phyloP scores from a whole-genome alignment of 2,113 vertebrate species.

The Seriola aureovittata region DNA sequence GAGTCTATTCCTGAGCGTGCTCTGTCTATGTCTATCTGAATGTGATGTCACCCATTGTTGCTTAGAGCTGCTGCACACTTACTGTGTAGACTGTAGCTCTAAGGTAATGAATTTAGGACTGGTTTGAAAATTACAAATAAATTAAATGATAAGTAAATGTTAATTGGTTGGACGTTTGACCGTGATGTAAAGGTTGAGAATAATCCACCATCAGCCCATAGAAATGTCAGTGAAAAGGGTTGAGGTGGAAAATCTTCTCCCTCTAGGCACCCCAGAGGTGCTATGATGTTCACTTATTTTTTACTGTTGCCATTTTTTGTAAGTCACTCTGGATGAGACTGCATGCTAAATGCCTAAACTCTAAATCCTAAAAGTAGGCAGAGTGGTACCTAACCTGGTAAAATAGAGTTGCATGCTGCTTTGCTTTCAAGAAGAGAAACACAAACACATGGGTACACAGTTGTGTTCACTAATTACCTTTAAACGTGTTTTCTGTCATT shows the following conservation, averaged over 20 bases:
- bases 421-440: not conserved
- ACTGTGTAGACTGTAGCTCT: not conserved
- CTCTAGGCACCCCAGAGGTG: not conserved
- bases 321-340: not conserved
- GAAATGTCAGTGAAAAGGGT: constrained; percentile 13
- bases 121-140: not conserved
- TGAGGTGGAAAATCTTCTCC: constrained; percentile 22
- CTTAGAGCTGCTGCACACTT: not conserved
- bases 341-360: constrained; percentile 23
- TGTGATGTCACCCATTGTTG: not conserved
- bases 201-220: not conserved
- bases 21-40: not conserved
- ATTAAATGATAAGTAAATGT: not conserved
- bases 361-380: constrained; percentile 19
- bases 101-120: not conserved
- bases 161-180: constrained; percentile 14
- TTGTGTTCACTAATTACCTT: constrained; percentile 28
- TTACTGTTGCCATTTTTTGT: constrained; percentile 1
- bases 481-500: constrained; percentile 1
- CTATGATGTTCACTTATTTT: constrained; percentile 9
- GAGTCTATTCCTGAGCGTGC: not conserved
- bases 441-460: not conserved
- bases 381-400: not conserved
- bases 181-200: not conserved
- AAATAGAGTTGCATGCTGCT: not conserved